phyloP scores from a whole-genome alignment of 2,888 invertebrate species.

The Labia minor region DNA sequence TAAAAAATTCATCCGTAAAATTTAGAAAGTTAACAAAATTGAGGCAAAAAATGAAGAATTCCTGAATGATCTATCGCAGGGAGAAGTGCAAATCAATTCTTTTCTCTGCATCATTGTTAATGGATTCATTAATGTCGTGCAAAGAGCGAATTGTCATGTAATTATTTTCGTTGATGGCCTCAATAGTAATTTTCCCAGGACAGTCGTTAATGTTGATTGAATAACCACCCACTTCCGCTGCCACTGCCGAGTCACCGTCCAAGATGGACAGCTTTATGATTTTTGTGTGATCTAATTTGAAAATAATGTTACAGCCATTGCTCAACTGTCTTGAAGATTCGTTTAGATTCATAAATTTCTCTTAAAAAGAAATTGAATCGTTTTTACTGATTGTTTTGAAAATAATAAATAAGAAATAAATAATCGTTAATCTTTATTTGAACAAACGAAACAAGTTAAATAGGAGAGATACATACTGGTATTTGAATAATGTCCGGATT shows the following conservation, averaged over 20 bases:
- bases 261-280: not conserved
- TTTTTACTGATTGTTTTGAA: no score
- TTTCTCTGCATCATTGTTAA: not conserved
- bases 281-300: conserved; percentile 7
- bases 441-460: no score
- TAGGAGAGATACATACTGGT: no score
- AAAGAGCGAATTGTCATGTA: conserved; percentile 7
- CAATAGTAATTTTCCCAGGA: not conserved
- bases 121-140: conserved; percentile 13
- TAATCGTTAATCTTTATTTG: no score
- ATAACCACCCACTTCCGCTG: conserved; percentile 5
- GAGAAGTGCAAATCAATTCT: conserved; percentile 7
- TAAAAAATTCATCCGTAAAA: conserved; percentile 13
- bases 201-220: not conserved
- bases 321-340: no score
- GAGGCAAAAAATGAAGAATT: not conserved
- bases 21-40: conserved; percentile 7
- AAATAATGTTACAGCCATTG: not conserved
- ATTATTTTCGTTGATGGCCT: not conserved
- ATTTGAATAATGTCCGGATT: no score
- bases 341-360: no score
- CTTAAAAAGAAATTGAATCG: no score
- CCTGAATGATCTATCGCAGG: not conserved
- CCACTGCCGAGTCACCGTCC: not conserved
- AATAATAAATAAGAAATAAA: no score